These are phyloP conservation scores for Dolomedes plantarius DNA, from an alignment of 2,888 invertebrate genomes.

Conservation along the genomic window DNA sequence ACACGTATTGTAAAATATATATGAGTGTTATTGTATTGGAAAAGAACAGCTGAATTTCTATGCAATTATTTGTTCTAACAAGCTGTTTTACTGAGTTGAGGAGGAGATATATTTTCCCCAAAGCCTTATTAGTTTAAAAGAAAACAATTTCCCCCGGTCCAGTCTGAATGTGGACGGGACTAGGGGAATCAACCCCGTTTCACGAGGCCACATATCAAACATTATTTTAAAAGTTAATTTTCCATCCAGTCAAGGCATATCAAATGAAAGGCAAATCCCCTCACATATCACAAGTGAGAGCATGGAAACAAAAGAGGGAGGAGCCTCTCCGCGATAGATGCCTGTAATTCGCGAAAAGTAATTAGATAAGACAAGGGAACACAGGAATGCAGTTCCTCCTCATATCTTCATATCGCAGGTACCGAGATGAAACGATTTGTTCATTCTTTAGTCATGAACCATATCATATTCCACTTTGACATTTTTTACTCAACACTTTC, in stretches of 20 bases:
- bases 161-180: constrained; percentile 13
- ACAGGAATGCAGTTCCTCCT: constrained; percentile 39
- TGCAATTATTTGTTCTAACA: constrained; percentile 56
- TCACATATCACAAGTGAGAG: constrained; percentile 57
- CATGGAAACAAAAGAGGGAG: constrained; percentile 34
- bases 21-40: constrained; percentile 66
- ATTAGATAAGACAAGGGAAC: constrained; percentile 34
- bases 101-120: constrained; percentile 50
- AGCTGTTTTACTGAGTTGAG: constrained; percentile 59
- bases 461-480: constrained; percentile 68
- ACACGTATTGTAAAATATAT: constrained; percentile 66
- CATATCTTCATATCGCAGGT: constrained; percentile 46
- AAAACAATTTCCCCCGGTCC: constrained; percentile 23
- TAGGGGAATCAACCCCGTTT: constrained; percentile 34
- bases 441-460: constrained; percentile 64
- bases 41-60: constrained; percentile 64
- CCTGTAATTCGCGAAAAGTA: constrained; percentile 27
- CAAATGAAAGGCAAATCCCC: constrained; percentile 53
- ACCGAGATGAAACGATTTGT: constrained; percentile 48
- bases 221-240: constrained; percentile 56
- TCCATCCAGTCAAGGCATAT: constrained; percentile 69
- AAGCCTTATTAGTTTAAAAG: constrained; percentile 24
- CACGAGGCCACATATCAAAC: constrained; percentile 59
- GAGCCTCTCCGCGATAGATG: constrained; percentile 41
- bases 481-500: constrained; percentile 68